These are phyloP conservation scores for Eupithecia tripunctaria DNA, from an alignment of 2,888 invertebrate genomes.

Conservation along the genomic window DNA sequence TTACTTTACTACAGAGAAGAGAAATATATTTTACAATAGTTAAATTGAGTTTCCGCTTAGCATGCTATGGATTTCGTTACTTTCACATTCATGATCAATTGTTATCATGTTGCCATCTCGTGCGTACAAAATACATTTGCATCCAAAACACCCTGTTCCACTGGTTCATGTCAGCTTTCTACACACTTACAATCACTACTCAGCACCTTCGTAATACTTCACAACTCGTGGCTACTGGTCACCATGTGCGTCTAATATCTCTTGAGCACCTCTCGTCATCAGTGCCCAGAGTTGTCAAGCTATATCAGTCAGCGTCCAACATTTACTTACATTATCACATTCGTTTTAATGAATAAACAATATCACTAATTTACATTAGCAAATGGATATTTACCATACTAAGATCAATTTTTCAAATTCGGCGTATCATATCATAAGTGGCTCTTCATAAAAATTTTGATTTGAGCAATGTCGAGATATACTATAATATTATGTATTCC, in stretches of 20 bases:
- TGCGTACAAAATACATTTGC: constrained; percentile 52
- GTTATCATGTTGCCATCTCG: constrained; percentile 40
- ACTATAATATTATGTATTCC: constrained; percentile 72
- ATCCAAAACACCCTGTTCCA: constrained; percentile 60
- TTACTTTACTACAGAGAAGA: constrained; percentile 44
- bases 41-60: constrained; percentile 36
- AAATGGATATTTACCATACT: constrained; percentile 74
- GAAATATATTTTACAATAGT: constrained; percentile 51
- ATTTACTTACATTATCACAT: constrained; percentile 77
- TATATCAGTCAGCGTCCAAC: constrained; percentile 65
- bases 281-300: constrained; percentile 67
- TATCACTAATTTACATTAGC: constrained; percentile 70
- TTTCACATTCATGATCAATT: constrained; percentile 1
- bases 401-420: constrained; percentile 72
- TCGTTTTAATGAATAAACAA: constrained; percentile 73
- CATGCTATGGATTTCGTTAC: constrained; percentile 44
- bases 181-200: constrained; percentile 66
- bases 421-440: constrained; percentile 69
- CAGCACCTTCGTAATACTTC: constrained; percentile 75
- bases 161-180: constrained; percentile 65
- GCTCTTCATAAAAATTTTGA: constrained; percentile 78
- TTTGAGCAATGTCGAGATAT: constrained; percentile 80
- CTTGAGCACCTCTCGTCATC: constrained; percentile 34
- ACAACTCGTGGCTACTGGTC: constrained; percentile 63
- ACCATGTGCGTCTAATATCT: constrained; percentile 47